Evolutionary conservation across 1,140 invertebrate genomes (phyloP).

Genomic region (Papilio machaon): DNA sequence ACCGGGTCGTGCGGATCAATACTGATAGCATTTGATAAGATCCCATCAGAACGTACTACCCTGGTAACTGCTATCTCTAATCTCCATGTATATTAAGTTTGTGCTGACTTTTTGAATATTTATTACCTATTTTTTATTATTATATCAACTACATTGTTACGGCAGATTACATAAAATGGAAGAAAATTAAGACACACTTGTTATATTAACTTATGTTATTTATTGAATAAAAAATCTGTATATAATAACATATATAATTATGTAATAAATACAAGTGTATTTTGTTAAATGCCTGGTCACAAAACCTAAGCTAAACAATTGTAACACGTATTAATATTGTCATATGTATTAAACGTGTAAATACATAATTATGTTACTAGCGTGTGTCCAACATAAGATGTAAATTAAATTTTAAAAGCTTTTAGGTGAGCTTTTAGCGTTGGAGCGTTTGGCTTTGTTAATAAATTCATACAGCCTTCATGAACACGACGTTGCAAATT

Average conservation of each 20-base stretch:
- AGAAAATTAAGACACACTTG: too few species aligned
- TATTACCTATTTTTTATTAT: too few species aligned
- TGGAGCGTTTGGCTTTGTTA: not conserved
- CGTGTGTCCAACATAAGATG: not conserved
- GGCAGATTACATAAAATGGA: too few species aligned
- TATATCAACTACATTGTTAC: too few species aligned
- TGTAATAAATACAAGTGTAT: too few species aligned
- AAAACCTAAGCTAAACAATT: too few species aligned
- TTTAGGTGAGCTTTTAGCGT: slow-evolving; percentile 3
- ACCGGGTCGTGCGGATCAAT: slow-evolving; percentile 12
- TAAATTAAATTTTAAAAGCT: slow-evolving; percentile 13
- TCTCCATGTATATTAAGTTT: not conserved
- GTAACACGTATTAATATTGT: too few species aligned
- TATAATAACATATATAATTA: too few species aligned
- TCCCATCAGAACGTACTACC: not conserved
- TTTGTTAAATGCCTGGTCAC: too few species aligned
- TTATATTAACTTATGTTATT: too few species aligned
- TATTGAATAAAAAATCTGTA: too few species aligned
- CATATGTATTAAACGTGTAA: too few species aligned
- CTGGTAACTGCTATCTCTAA: not conserved
- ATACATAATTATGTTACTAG: not conserved
- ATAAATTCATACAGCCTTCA: not conserved
- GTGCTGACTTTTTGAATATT: not conserved
- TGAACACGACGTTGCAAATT: not conserved
- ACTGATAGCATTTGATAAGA: slow-evolving; percentile 4